phyloP scores from a whole-genome alignment of 2,113 vertebrate species.

The Cephalopholis sonnerati region DNA sequence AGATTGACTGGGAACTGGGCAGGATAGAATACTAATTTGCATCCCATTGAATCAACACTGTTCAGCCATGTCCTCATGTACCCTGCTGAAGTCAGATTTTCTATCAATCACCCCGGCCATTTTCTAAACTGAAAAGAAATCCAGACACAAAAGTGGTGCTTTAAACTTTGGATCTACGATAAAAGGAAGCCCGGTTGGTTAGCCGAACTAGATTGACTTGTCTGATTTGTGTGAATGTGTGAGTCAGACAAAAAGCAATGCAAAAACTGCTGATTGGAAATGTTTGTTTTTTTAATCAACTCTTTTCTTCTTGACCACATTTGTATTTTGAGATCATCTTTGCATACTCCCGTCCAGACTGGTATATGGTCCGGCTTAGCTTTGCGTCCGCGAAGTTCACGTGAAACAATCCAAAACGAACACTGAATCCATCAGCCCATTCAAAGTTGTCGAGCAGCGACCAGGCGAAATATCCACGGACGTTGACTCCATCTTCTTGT shows the following conservation, averaged over 20 bases:
- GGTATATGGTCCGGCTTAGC: slow-evolving; percentile 80
- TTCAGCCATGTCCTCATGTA: slow-evolving; percentile 8
- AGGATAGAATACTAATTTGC: slow-evolving; percentile 51
- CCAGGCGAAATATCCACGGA: slow-evolving; percentile 85
- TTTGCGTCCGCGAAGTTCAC: slow-evolving; percentile 83
- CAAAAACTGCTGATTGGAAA: not conserved
- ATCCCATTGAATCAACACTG: slow-evolving; percentile 35
- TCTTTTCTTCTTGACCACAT: not conserved
- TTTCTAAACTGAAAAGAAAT: slow-evolving; percentile 20
- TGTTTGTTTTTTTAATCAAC: not conserved
- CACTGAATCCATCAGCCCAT: slow-evolving; percentile 83
- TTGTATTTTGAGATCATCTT: slow-evolving; percentile 82
- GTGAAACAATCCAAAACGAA: slow-evolving; percentile 87
- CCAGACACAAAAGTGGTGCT: not conserved
- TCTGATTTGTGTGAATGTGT: not conserved
- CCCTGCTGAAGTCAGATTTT: slow-evolving; percentile 37
- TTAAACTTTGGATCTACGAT: not conserved
- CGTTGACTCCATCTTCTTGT: slow-evolving; percentile 76
- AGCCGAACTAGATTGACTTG: not conserved
- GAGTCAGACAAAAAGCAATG: not conserved
- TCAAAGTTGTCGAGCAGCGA: slow-evolving; percentile 90
- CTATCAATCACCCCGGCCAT: not conserved
- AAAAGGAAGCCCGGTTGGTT: not conserved
- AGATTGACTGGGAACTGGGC: slow-evolving; percentile 32
- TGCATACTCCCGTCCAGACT: slow-evolving; percentile 85